Evolutionary conservation across 2,888 invertebrate genomes (phyloP).

Genomic region (Amphipoea oculea): DNA sequence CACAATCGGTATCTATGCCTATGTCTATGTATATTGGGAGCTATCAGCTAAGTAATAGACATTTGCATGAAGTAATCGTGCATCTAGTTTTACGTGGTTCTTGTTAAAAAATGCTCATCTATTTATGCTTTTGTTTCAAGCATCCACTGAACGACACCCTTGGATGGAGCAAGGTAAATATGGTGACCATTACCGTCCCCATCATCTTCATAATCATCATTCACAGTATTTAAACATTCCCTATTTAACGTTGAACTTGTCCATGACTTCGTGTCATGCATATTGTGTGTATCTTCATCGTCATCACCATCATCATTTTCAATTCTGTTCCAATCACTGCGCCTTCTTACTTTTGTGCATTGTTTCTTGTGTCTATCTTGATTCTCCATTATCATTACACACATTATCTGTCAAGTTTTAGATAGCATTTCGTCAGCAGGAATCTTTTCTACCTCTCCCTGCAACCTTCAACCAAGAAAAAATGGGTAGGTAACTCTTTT

Average conservation of each 20-base stretch:
- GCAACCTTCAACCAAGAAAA: too few relatives aligned
- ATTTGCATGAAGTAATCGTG: neutral
- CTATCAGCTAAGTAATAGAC: too few relatives aligned
- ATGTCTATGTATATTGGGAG: neutral
- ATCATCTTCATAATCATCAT: neutral
- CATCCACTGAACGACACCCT: neutral
- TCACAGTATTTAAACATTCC: neutral
- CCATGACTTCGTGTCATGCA: neutral
- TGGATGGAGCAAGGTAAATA: constrained; percentile 9
- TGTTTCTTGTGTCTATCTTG: neutral
- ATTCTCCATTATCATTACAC: neutral
- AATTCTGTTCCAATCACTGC: neutral
- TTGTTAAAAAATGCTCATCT: constrained; percentile 1
- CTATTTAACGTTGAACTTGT: neutral
- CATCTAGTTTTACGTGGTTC: neutral
- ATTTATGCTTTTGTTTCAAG: constrained; percentile 26
- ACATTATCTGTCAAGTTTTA: neutral
- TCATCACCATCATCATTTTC: neutral
- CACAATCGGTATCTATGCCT: neutral
- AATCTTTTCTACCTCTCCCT: too few relatives aligned
- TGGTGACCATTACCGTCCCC: neutral
- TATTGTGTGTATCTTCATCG: neutral
- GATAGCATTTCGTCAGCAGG: neutral
- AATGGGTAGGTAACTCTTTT: neutral
- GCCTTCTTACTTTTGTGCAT: neutral